Base-by-base conservation (phyloP, 92 coral and sea anemone genomes). In the Actinostola sp. region DNA sequence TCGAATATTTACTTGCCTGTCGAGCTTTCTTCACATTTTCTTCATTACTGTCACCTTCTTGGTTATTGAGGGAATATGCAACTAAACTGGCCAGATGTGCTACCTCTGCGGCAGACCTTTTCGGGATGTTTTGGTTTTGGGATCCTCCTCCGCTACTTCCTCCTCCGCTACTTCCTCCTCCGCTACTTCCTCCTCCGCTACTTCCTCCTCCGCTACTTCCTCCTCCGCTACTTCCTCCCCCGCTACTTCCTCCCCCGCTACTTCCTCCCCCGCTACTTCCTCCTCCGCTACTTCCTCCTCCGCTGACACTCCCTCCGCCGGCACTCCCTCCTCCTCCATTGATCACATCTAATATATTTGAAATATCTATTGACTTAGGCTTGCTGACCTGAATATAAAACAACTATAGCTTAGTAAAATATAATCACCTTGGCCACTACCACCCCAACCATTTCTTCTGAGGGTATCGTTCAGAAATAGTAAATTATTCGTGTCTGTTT, bases 31-130 rank as follows among this genome's bases (percentile, higher is more conserved):
- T 50, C 30, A 62, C 2, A n/a, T 68, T 52, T 52, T 68, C 74
- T 33, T 68, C 74, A 34, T 64, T 64, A 1, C 21, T 43, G 17
- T 67, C 45, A 46, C 14, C 29, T 16, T 32, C 61, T 14, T 44
- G 8, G 20, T 64, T 70, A 39, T 75, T 75, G 25, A 75, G 72
- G 15, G 81, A 75, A 51, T 63, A 75, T 12, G 72, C 49, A 33
- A 75, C 35, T 30, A 66, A 44, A 35, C 55, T 75, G 10, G 81
- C 61, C 17, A 75, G 26, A 53, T 75, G 81, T 20, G 66, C 72
- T 8, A 75, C 69, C 31, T 75, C 72, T 0, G 81, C 72, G 3
- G 66, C 81, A 10, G 63, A 61, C 63, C 30, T 63, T 17, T 39
- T 33, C 29, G 53, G 32, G 23, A 21, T 17, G 32, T 58, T 53